Evolutionary conservation across 2,797 vertebrate species (phyloP), one percentile per base, ranked within the genome.

Genomic region (Echiichthys vipera): DNA sequence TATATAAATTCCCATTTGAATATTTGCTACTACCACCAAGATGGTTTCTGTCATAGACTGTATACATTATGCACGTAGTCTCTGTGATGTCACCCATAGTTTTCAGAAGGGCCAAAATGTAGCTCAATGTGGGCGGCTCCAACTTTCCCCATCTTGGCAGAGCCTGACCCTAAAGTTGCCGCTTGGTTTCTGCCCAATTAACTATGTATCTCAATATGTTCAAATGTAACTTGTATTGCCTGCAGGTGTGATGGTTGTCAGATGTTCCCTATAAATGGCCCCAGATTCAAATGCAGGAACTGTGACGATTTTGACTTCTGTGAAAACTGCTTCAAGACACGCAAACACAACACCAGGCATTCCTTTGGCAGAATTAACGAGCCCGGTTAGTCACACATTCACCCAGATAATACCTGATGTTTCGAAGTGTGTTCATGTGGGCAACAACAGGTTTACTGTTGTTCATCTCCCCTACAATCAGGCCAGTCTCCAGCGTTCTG

Each of bases 291-390:
- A 90, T 99, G 98, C 87, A 96, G 96, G 72, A 97, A 96, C 78
- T 99, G 98, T 57, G 98, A 99, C 42, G 98, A 99, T 92, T 99
- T 99, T 79, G 98, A 99, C 88, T 99, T 97, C 61, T 99, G 98
- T 81, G 97, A 99, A 90, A 97, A 93, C 2, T 99, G 98, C 87
- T 99, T 99, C 88, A 99, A 99, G 92, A 97, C 96, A 0, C 95
- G 96, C 67, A 99, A 98, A 73, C 98, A 99, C 88, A 98, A 97
- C 82, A 93, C 93, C 37, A 94, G 97, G 37, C 98, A 99, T 85
- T 97, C 96, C 15, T 99, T 99, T 36, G 97, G 98, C 74, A 94
- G 98, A 87, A 99, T 99, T 92, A 99, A 99, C 50, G 98, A 99
- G 62, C 98, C 98, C 42, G 98, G 98, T 99, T 53, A 65, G 90